Percentiles rank a stretch among this genome's conserved stretches.
These are phyloP conservation scores for Ptiloglossa arizonensis DNA, from an alignment of 1,140 invertebrate genomes.

Conservation along the genomic window DNA sequence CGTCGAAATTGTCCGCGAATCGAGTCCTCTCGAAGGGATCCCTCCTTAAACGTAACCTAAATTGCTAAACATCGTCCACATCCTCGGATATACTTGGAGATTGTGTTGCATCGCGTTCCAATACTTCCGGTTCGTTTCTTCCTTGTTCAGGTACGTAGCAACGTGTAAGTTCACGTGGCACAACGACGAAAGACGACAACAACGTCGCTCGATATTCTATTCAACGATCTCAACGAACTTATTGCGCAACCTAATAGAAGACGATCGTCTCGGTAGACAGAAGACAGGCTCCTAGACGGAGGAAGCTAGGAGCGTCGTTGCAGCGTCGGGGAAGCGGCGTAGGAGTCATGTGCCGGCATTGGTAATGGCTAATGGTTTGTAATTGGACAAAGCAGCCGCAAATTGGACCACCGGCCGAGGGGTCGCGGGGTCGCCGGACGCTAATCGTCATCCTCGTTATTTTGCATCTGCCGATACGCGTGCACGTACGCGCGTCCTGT, in stretches of 20 bases:
- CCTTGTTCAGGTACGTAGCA: no score
- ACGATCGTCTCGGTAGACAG: constrained; percentile 4
- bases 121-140: no score
- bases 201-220: neutral
- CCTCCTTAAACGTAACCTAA: no score
- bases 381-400: constrained; percentile 76
- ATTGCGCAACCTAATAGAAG: constrained; percentile 10
- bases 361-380: constrained; percentile 68
- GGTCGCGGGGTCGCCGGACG: constrained; percentile 68
- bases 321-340: constrained; percentile 57
- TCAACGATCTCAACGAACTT: neutral
- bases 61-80: no score
- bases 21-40: no score
- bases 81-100: no score
- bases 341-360: constrained; percentile 63
- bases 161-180: no score
- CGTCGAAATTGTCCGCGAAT: no score
- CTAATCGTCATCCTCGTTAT: constrained; percentile 71
- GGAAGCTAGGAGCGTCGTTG: constrained; percentile 50
- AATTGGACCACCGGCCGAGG: constrained; percentile 73
- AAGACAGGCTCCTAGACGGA: neutral
- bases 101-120: no score
- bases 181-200: no score
- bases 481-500: constrained; percentile 23
- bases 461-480: constrained; percentile 68